These are phyloP conservation scores for Halictus ligatus DNA, from an alignment of 2,888 invertebrate genomes.

Conservation along the genomic window DNA sequence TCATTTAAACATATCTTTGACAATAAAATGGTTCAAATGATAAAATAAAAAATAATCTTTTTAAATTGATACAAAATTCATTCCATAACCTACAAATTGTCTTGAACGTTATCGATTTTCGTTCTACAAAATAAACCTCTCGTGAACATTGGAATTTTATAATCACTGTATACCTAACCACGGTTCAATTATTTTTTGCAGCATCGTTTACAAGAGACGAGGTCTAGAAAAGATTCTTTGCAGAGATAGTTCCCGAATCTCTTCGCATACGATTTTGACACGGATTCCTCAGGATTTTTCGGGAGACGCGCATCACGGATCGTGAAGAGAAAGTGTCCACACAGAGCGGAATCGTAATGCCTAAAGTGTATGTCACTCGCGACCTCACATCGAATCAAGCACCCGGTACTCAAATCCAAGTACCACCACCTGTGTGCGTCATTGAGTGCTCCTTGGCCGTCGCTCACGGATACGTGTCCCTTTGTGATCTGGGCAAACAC, in stretches of 20 bases:
- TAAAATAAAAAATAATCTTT: too few relatives aligned
- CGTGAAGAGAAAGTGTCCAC: conserved; percentile 72
- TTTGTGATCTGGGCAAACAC: conserved; percentile 40
- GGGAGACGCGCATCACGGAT: conserved; percentile 43
- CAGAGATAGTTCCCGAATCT: conserved; percentile 6
- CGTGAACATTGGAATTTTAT: too few relatives aligned
- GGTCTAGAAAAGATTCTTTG: too few relatives aligned
- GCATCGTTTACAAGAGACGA: too few relatives aligned
- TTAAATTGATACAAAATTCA: too few relatives aligned
- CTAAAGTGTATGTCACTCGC: conserved; percentile 58
- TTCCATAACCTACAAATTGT: not conserved
- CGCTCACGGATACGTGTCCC: conserved; percentile 49
- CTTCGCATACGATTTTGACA: conserved; percentile 57
- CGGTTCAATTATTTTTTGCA: too few relatives aligned
- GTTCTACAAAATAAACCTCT: too few relatives aligned
- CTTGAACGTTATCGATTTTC: not conserved
- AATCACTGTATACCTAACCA: too few relatives aligned
- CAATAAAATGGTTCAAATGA: not conserved
- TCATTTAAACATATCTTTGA: too few relatives aligned
- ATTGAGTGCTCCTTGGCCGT: conserved; percentile 63
- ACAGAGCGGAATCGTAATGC: conserved; percentile 67
- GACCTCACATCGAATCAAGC: conserved; percentile 52
- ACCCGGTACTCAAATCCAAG: conserved; percentile 65
- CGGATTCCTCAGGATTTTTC: conserved; percentile 50
- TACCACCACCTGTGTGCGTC: conserved; percentile 62